Percentiles rank a stretch among this genome's conserved stretches.
phyloP scores from a whole-genome alignment of 2,113 vertebrate species.

The Nasalis larvatus region DNA sequence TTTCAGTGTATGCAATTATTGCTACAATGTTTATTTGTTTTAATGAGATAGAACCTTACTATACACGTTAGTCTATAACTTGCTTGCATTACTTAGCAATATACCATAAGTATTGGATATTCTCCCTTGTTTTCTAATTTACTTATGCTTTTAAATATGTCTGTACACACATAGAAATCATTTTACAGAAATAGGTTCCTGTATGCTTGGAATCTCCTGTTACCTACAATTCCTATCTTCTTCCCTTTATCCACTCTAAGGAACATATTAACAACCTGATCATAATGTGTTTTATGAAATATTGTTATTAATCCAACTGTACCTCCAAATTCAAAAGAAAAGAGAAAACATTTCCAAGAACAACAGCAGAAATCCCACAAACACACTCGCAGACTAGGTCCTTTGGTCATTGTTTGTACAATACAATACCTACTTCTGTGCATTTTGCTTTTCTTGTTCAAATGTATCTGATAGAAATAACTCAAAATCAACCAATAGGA shows the following conservation, averaged over 20 bases:
- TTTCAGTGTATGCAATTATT: neutral
- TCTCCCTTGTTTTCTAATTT: neutral
- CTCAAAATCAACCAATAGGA: neutral
- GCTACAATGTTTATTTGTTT: neutral
- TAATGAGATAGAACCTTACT: neutral
- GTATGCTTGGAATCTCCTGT: neutral
- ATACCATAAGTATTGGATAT: neutral
- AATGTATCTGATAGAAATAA: neutral
- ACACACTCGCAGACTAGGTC: neutral
- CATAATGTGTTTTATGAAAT: neutral
- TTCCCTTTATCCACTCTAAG: neutral
- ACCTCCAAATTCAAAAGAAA: neutral
- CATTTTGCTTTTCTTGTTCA: neutral
- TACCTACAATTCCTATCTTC: neutral
- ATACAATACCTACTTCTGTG: neutral
- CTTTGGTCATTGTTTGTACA: neutral
- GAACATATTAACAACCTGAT: neutral
- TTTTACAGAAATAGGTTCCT: neutral
- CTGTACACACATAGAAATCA: neutral
- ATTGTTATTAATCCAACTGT: neutral
- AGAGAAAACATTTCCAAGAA: neutral
- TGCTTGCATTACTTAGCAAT: neutral
- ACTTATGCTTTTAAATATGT: neutral
- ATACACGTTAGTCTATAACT: neutral
- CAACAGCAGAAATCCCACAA: neutral